Evolutionary conservation across 2,888 invertebrate genomes (phyloP), one percentile per base, ranked within the genome.

Genomic region (Argyra leucocephala): DNA sequence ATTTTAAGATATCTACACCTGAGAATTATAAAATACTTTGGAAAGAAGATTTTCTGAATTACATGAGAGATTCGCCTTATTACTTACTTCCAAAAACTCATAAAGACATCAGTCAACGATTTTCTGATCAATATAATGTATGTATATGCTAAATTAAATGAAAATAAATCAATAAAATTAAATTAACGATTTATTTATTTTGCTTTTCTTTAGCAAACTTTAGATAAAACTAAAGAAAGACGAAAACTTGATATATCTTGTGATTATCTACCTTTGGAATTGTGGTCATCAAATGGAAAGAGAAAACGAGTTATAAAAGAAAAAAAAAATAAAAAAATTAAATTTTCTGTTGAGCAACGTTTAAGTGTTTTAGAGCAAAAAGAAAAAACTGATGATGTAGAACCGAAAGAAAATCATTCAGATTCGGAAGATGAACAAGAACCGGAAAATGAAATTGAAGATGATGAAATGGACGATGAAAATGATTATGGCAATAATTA

Each of bases 401-500:
- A 85, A 63, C 83, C 83, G 24, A 86, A 86, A 61, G 84, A 82
- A 60, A 67, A 83, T 84, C 63, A 89, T 71, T 76, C 82, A 0
- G 79, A 79, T 31, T 72, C 72, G 1, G 77, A 77, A 2, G 73
- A 74, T 12, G 75, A 77, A 4, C 72, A 74, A 23, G 72, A 73
- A 26, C 18, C 65, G 68, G 70, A 73, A 71, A 26, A 72, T 72
- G 59, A 75, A 71, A 4, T 61, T 10, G 76, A 73, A 10, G 91
- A 92, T 72, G 88, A 91, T 74, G 92, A 93, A 78, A 87, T 91
- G 84, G 93, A 93, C 75, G 91, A 91, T 73, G 93, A 92, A 22
- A 93, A 91, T 23, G 92, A 93, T 76, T 93, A 93, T 75, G 89
- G 88, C 0, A 90, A 91, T 72, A 91, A 88, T 74, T 92, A 91